Evolutionary conservation across 1,140 invertebrate species (phyloP).

Genomic region (Calliphora vicina): DNA sequence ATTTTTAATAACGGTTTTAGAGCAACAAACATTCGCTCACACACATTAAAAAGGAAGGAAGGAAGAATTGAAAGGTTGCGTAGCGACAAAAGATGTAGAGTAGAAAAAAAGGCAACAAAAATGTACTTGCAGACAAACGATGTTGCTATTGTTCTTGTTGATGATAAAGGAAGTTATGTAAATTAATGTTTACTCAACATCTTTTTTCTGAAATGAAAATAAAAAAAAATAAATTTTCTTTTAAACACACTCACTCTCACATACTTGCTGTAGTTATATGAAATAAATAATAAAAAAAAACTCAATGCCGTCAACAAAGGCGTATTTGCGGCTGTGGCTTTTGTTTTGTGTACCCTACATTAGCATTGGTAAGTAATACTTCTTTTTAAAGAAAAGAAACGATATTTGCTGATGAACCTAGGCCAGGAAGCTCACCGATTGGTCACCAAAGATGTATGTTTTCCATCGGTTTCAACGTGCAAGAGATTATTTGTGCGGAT

Average conservation of each 20-base stretch:
- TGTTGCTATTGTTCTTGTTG: not conserved
- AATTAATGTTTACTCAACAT: conserved; percentile 64
- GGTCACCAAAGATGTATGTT: too few species aligned
- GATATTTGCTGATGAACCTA: too few species aligned
- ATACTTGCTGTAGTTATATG: not conserved
- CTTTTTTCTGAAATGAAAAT: conserved; percentile 48
- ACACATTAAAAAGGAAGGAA: not conserved
- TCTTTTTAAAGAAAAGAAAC: too few species aligned
- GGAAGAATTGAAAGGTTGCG: not conserved
- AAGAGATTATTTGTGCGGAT: too few species aligned
- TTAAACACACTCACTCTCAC: not conserved
- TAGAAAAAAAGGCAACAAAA: not conserved
- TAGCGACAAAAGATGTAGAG: not conserved
- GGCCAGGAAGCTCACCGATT: too few species aligned
- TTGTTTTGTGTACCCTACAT: not conserved
- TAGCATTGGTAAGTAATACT: too few species aligned
- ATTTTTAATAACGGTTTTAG: conserved; percentile 59
- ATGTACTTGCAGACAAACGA: not conserved
- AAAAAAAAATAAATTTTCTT: conserved; percentile 3
- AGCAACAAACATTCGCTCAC: not conserved
- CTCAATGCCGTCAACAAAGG: not conserved
- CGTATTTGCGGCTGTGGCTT: not conserved
- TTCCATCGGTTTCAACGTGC: too few species aligned
- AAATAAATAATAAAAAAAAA: not conserved
- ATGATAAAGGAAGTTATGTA: conserved; percentile 50